Conservation (phyloP, 1,140 invertebrate species). For the Acromyrmex charruanus region DNA sequence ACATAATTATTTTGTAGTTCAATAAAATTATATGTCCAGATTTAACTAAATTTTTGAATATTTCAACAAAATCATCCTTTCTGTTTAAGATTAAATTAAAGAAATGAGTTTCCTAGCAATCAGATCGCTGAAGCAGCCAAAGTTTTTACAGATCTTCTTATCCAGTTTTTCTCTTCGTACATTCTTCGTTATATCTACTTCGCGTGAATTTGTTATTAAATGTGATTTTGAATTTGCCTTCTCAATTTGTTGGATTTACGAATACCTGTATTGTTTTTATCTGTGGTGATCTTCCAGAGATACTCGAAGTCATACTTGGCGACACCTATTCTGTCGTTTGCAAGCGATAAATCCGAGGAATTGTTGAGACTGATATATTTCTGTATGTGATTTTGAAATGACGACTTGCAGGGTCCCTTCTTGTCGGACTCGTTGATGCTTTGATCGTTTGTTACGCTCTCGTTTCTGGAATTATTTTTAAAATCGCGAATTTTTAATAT, state of each 20-base stretch:
- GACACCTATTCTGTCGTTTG: slow-evolving; percentile 24
- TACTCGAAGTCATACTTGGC: slow-evolving; percentile 32
- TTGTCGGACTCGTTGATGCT: slow-evolving; percentile 48
- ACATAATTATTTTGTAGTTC: no score
- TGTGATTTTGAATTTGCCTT: slow-evolving; percentile 10
- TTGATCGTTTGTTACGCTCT: background rate
- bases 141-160: background rate
- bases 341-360: background rate
- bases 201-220: background rate
- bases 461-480: slow-evolving; percentile 40
- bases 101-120: background rate
- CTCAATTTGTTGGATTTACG: background rate
- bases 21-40: no score
- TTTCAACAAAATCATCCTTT: no score
- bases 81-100: background rate
- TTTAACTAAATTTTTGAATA: no score
- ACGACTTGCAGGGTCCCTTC: slow-evolving; percentile 36
- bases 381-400: background rate
- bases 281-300: background rate
- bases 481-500: slow-evolving; percentile 5
- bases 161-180: background rate
- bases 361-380: slow-evolving; percentile 29
- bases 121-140: background rate
- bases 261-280: slow-evolving; percentile 49
- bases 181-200: background rate